Conservation (phyloP, 2,113 vertebrate species). For the Gopherus evgoodei region DNA sequence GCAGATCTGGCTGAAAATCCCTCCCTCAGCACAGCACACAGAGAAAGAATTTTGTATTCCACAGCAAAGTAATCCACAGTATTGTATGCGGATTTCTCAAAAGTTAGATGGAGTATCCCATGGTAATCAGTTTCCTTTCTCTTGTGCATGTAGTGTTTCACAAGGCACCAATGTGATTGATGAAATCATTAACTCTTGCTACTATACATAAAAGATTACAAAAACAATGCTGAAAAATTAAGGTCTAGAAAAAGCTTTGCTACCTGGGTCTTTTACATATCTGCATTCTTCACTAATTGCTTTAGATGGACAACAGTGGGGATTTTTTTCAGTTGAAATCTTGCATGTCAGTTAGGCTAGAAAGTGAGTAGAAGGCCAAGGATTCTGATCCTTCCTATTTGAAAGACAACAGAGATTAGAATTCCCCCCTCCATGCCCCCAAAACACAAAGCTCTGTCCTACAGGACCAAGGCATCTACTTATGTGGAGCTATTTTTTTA, state of each 20-base stretch:
- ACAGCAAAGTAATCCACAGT: background rate
- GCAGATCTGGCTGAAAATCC: background rate
- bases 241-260: background rate
- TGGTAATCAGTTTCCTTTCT: background rate
- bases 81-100: background rate
- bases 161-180: background rate
- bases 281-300: constrained; percentile 13
- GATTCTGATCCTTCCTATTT: background rate
- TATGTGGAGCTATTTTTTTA: background rate
- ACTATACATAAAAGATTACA: background rate
- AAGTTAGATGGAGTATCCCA: background rate
- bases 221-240: background rate
- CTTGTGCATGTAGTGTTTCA: background rate
- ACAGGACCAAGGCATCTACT: background rate
- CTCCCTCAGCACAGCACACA: background rate
- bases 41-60: background rate
- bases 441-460: background rate
- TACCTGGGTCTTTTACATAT: background rate
- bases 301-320: constrained; percentile 3
- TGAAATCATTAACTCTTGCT: background rate
- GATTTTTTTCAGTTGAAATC: constrained; percentile 17
- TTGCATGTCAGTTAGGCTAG: background rate
- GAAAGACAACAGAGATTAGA: background rate
- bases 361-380: background rate
- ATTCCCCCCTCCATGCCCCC: background rate